phyloP scores from a whole-genome alignment of 1,140 invertebrate species.

The Agrypnia vestita region DNA sequence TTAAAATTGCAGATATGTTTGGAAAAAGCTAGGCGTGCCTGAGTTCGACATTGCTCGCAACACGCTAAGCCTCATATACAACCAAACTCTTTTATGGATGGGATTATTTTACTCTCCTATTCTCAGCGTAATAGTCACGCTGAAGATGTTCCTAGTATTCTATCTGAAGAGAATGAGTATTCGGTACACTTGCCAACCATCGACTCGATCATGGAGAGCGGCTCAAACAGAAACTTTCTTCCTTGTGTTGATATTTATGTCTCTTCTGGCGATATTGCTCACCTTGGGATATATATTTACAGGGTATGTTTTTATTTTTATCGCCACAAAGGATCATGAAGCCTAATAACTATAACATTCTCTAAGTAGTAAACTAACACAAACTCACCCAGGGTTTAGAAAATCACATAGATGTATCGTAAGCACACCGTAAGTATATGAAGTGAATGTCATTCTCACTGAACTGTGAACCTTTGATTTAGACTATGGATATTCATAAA shows the following conservation, averaged over 20 bases:
- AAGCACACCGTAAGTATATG: no score
- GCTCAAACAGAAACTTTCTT: constrained; percentile 82
- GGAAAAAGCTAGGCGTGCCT: constrained; percentile 67
- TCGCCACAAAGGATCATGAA: no score
- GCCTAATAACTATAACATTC: no score
- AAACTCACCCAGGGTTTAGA: no score
- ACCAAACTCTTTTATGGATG: constrained; percentile 83
- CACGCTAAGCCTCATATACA: constrained; percentile 83
- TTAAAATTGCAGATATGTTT: constrained; percentile 57
- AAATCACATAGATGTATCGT: no score
- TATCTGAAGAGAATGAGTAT: constrained; percentile 77
- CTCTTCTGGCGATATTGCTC: constrained; percentile 75
- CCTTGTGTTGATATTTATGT: constrained; percentile 78
- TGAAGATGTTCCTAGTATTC: constrained; percentile 80
- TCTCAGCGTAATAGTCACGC: constrained; percentile 75
- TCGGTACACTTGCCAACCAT: constrained; percentile 74
- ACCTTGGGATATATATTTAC: constrained; percentile 76
- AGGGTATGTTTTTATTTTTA: constrained; percentile 67
- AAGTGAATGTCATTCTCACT: no score
- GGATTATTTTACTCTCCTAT: constrained; percentile 81
- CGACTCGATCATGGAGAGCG: constrained; percentile 78
- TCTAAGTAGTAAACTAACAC: no score
- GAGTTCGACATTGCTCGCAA: constrained; percentile 83
- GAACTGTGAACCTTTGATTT: no score
- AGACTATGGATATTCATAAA: no score